A percentile compares a stretch with the other conserved stretches of the same genome.
Evolutionary conservation across 2,797 vertebrate genomes (phyloP).

Genomic region (Sebastes oblongus): DNA sequence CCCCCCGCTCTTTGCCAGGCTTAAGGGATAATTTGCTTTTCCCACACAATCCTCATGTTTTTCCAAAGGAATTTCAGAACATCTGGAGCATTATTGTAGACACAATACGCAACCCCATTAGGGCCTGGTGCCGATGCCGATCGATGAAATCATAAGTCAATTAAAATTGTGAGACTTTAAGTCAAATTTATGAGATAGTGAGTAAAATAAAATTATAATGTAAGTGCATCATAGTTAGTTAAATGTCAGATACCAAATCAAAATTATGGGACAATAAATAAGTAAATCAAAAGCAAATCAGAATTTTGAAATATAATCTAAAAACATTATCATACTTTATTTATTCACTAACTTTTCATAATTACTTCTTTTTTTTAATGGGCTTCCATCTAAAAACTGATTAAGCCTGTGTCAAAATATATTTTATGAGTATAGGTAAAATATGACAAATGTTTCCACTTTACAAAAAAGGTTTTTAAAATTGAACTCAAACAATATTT

Average conservation of each 20-base stretch:
- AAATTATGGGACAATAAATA: background rate
- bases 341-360: background rate
- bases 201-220: too few relatives aligned
- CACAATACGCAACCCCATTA: too few relatives aligned
- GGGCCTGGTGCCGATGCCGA: too few relatives aligned
- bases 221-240: background rate
- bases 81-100: accelerated
- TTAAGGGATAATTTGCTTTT: too few relatives aligned
- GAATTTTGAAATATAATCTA: background rate
- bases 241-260: background rate
- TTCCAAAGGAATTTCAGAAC: too few relatives aligned
- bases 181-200: accelerated
- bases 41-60: too few relatives aligned
- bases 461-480: background rate
- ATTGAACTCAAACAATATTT: background rate
- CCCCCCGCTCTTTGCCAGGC: accelerated
- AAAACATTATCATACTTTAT: background rate
- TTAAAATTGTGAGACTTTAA: background rate
- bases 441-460: background rate
- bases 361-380: background rate
- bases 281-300: background rate
- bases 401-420: background rate
- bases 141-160: background rate
- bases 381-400: background rate
- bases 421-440: background rate